phyloP scores from a whole-genome alignment of 2,888 invertebrate genomes.

The Pammene aurita region DNA sequence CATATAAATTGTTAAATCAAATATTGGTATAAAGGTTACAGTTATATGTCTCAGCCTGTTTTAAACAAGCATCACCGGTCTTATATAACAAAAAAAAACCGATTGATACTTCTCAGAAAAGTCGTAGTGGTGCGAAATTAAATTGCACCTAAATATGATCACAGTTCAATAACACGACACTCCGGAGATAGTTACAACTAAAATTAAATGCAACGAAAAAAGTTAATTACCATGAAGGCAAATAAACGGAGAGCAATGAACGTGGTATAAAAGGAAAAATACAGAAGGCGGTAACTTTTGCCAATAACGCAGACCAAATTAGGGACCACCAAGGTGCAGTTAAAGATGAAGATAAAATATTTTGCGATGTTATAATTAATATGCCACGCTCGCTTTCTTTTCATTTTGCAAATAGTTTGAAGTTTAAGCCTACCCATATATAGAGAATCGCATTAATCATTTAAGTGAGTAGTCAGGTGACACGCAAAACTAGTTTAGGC shows the following conservation, averaged over 20 bases:
- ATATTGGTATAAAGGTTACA: too few species aligned
- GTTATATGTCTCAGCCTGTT: not conserved
- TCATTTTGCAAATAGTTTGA: conserved; percentile 18
- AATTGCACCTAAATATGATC: conserved; percentile 33
- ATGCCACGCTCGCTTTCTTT: conserved; percentile 11
- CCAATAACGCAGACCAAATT: conserved; percentile 63
- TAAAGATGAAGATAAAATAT: conserved; percentile 22
- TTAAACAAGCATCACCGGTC: conserved; percentile 4
- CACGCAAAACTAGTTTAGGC: conserved; percentile 31
- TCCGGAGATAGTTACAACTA: conserved; percentile 30
- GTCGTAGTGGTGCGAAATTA: conserved; percentile 22
- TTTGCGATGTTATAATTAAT: conserved; percentile 24
- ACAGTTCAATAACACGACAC: conserved; percentile 30
- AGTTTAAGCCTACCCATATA: conserved; percentile 22
- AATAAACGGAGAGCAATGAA: conserved; percentile 22
- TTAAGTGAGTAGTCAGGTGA: conserved; percentile 17
- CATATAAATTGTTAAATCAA: too few species aligned
- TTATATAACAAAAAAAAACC: conserved; percentile 11
- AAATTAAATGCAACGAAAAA: conserved; percentile 34
- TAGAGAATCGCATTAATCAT: conserved; percentile 33
- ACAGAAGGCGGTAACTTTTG: conserved; percentile 34
- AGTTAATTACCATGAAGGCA: conserved; percentile 29
- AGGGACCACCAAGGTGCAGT: conserved; percentile 50
- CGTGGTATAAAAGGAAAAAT: conserved; percentile 50
- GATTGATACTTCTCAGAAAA: conserved; percentile 12